These are phyloP conservation scores for Brachionus koreanus DNA, from an alignment of 1,140 invertebrate genomes.

Conservation along the genomic window DNA sequence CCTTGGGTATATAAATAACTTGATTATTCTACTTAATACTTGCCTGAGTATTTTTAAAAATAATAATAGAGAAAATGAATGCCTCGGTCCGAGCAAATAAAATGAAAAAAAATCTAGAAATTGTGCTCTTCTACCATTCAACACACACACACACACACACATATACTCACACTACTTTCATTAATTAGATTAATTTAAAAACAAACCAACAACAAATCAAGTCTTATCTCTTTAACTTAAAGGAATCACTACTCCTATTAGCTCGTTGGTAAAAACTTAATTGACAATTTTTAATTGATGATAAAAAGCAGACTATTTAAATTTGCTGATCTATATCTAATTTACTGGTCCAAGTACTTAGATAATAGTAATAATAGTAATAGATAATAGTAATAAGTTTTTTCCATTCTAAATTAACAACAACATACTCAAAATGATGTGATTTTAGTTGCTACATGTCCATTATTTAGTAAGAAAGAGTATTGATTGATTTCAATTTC, in stretches of 20 bases:
- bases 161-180: too few relatives aligned
- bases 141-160: too few relatives aligned
- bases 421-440: too few relatives aligned
- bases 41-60: neutral
- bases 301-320: neutral
- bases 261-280: neutral
- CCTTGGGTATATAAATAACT: neutral
- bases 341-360: too few relatives aligned
- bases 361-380: too few relatives aligned
- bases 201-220: neutral
- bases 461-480: too few relatives aligned
- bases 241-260: neutral
- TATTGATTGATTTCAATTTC: too few relatives aligned
- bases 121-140: neutral
- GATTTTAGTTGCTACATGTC: too few relatives aligned
- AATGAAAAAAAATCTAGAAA: neutral
- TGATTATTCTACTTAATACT: neutral
- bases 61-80: neutral
- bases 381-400: too few relatives aligned
- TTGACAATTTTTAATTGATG: slow-evolving; percentile 3
- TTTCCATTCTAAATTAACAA: too few relatives aligned
- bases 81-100: neutral
- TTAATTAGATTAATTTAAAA: neutral
- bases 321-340: neutral
- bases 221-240: neutral